Base-by-base conservation (phyloP, 2,888 invertebrate species). In the Palloptera scutellata region DNA sequence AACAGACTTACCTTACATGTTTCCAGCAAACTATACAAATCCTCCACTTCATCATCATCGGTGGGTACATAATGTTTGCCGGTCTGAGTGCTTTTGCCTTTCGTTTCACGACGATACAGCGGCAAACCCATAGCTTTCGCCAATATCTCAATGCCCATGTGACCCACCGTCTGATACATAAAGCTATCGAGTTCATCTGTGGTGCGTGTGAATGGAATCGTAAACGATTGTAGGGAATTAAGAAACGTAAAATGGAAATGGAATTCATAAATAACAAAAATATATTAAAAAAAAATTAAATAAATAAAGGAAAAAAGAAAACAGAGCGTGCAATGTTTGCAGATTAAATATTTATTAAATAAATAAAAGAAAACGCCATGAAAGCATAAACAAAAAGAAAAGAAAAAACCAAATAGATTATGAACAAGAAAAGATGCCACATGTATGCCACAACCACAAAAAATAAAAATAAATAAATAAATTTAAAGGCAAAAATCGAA, bases 151-250 rank as follows among this genome's bases (percentile, higher is more conserved):
- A 99, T 92, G 17, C 95, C 96, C 87, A 97, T 95, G 83, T 97
- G 95, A 1, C 98, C 99, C 65, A 99, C 98, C 61, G 97, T 97
- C 88, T 99, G 99, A 84, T 98, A 99, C 99, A 99, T 99, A 83
- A 95, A 98, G 82, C 97, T 97, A 85, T 98, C 97, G 78, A 96
- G 83, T 85, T 97, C 97, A 88, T 93, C 93, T 92, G 83, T 8
- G 30, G 30, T 30, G 68, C 71, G 57, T 40, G 61, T 42, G 65
- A 65, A 59, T 40, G 20, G 15, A 19, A 1, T 43, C 8, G n/a
- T 42, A 17, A 20, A 20, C 13, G 15, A 4, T 30, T 30, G 30
- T 2, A 30, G 30, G 30, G 6, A 30, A 51, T 51, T 41, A 40
- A 58, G 10, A 58, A 52, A 30, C 41, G 15, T 3, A 20, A 15